phyloP scores from a whole-genome alignment of 2,113 vertebrate genomes.

The Anser cygnoides region DNA sequence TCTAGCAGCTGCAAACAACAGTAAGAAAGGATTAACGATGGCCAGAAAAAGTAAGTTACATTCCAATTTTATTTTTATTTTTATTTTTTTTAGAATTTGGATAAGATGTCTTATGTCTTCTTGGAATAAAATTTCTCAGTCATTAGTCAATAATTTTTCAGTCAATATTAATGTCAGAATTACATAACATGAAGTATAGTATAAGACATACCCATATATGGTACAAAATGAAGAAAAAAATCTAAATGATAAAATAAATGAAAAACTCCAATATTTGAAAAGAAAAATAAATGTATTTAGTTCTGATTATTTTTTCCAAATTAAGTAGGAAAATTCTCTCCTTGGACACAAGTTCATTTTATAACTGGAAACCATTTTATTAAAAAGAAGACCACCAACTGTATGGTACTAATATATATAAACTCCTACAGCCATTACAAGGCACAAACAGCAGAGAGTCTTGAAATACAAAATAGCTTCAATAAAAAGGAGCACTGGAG shows the following conservation, averaged over 20 bases:
- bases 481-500: background rate
- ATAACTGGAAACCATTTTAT: background rate
- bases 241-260: background rate
- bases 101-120: background rate
- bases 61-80: background rate
- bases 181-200: background rate
- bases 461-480: constrained; percentile 21
- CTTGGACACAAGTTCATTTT: background rate
- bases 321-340: background rate
- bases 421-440: background rate
- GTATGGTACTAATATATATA: constrained; percentile 18
- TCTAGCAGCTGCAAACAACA: background rate
- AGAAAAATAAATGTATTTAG: background rate
- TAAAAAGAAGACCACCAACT: background rate
- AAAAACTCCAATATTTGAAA: background rate
- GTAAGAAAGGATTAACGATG: background rate
- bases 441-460: background rate
- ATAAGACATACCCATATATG: background rate
- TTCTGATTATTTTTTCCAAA: background rate
- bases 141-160: background rate
- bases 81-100: background rate
- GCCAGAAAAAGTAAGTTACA: background rate
- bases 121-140: background rate
- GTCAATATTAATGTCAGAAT: background rate
- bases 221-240: background rate